phyloP scores from a whole-genome alignment of 2,113 vertebrate genomes.

The Arenaria interpres region DNA sequence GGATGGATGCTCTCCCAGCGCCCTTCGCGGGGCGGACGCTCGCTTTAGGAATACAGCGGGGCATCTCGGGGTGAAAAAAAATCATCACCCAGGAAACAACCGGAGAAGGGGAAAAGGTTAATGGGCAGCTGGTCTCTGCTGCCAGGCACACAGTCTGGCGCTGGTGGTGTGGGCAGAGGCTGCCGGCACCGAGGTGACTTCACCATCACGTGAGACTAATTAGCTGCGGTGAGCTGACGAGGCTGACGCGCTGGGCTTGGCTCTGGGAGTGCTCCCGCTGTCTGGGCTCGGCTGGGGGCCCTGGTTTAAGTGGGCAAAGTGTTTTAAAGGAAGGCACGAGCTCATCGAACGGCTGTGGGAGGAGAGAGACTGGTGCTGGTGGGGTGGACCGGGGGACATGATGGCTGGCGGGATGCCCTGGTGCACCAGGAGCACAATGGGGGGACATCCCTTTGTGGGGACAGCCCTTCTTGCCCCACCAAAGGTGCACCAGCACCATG shows the following conservation, averaged over 20 bases:
- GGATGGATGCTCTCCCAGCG: accelerated
- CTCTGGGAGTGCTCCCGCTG: background rate
- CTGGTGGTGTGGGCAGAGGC: background rate
- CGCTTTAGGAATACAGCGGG: background rate
- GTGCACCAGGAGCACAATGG: too few relatives aligned
- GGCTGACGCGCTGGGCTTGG: background rate
- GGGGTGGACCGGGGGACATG: background rate
- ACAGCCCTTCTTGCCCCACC: background rate
- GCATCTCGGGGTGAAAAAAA: background rate
- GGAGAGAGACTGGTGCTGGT: background rate
- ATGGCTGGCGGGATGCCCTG: accelerated
- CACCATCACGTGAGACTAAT: background rate
- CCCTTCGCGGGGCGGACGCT: accelerated
- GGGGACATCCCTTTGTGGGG: too few relatives aligned
- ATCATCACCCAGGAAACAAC: accelerated
- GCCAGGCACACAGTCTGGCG: background rate
- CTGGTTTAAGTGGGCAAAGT: background rate
- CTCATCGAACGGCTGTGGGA: background rate
- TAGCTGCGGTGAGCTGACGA: background rate
- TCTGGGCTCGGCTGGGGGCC: background rate
- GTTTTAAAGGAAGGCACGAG: background rate
- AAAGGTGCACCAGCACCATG: background rate
- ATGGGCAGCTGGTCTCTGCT: background rate
- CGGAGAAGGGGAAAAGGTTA: too few relatives aligned
- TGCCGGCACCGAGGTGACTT: background rate